Conservation (phyloP, 2,888 invertebrate genomes). For the Cistogaster globosa region DNA sequence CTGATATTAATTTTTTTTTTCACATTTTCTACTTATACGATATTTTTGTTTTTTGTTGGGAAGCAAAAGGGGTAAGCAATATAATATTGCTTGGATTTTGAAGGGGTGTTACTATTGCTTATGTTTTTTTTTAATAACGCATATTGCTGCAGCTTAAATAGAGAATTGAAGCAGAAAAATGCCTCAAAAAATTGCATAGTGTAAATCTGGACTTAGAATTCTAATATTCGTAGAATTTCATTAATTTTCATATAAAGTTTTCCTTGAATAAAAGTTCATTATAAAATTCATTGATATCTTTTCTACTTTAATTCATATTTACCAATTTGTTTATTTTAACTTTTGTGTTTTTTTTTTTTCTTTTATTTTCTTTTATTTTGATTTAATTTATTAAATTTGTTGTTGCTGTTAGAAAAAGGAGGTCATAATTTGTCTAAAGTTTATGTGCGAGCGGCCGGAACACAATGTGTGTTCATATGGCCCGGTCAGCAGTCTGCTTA, state of each 20-base stretch:
- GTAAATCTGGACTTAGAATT: too few species aligned
- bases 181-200: too few species aligned
- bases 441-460: conserved; percentile 28
- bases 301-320: conserved; percentile 26
- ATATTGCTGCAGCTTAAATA: too few species aligned
- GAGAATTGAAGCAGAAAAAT: too few species aligned
- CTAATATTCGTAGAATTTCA: too few species aligned
- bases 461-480: conserved; percentile 65
- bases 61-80: too few species aligned
- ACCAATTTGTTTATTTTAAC: conserved; percentile 30
- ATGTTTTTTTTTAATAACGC: too few species aligned
- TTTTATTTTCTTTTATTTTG: conserved; percentile 14
- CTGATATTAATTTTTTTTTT: too few species aligned
- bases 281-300: conserved; percentile 28
- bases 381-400: conserved; percentile 22
- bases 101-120: too few species aligned
- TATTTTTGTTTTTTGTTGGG: too few species aligned
- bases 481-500: background rate
- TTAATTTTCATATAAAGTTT: background rate
- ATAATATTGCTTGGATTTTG: too few species aligned
- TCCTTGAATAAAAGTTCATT: background rate
- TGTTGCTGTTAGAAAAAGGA: conserved; percentile 17
- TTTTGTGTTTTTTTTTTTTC: background rate
- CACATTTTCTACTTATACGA: too few species aligned
- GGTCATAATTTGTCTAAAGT: conserved; percentile 52